Conservation (phyloP, 2,797 vertebrate species). For the Anabas testudineus region DNA sequence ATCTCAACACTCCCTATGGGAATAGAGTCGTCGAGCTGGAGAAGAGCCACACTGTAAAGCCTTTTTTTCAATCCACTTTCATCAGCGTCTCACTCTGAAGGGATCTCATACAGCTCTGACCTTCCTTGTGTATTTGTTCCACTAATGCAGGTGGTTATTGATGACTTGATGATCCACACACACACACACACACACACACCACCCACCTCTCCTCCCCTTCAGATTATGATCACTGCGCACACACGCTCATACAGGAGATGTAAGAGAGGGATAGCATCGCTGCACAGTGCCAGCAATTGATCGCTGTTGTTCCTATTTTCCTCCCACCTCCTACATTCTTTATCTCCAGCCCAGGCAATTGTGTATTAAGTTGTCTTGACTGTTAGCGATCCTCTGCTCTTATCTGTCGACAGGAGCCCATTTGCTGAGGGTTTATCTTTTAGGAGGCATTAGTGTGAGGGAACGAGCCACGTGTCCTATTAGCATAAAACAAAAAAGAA, state of each 20-base stretch:
- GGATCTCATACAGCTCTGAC: slow-evolving; percentile 65
- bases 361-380: slow-evolving; percentile 63
- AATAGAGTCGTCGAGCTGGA: slow-evolving; percentile 36
- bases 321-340: slow-evolving; percentile 65
- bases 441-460: slow-evolving; percentile 57
- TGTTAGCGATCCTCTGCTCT: slow-evolving; percentile 62
- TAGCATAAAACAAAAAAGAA: slow-evolving; percentile 1
- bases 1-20: slow-evolving; percentile 3
- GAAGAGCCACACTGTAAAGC: slow-evolving; percentile 20
- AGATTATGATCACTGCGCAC: slow-evolving; percentile 54
- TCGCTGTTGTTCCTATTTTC: slow-evolving; percentile 69
- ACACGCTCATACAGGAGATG: slow-evolving; percentile 46
- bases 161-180: slow-evolving; percentile 69
- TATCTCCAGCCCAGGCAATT: slow-evolving; percentile 66
- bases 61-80: slow-evolving; percentile 7
- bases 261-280: slow-evolving; percentile 58
- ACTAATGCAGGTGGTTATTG: slow-evolving; percentile 73
- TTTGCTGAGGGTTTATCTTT: slow-evolving; percentile 64
- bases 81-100: slow-evolving; percentile 36
- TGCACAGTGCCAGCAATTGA: slow-evolving; percentile 64
- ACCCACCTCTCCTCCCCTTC: slow-evolving; percentile 41
- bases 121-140: slow-evolving; percentile 65
- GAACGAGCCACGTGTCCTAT: slow-evolving; percentile 41
- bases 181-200: slow-evolving; percentile 20
- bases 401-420: slow-evolving; percentile 66